These are phyloP conservation scores for Sebastes flavidus DNA, from an alignment of 2,797 vertebrate species.

Conservation along the genomic window DNA sequence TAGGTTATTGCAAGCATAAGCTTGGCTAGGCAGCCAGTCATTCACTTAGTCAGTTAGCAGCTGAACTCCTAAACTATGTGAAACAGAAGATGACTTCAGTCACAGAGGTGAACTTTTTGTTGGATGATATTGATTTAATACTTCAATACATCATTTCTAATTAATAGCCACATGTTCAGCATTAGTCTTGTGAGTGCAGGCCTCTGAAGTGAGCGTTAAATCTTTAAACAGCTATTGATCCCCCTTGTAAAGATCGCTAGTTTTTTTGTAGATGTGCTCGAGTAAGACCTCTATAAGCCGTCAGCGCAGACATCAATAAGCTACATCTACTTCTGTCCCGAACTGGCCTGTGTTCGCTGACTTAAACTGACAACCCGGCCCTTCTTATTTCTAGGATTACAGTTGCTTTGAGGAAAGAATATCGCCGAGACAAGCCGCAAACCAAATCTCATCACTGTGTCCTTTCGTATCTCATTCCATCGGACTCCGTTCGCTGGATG, in stretches of 20 bases:
- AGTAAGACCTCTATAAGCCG: not conserved
- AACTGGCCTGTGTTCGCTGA: not conserved
- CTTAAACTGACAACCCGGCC: not conserved
- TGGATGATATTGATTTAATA: not conserved
- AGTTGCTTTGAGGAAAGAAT: slow-evolving; percentile 11
- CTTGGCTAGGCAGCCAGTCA: slow-evolving; percentile 16
- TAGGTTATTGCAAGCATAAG: slow-evolving; percentile 49
- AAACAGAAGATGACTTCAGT: slow-evolving; percentile 36
- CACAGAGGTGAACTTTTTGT: not conserved
- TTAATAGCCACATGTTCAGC: not conserved
- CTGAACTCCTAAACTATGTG: slow-evolving; percentile 64
- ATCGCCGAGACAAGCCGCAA: not conserved
- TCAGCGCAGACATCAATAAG: slow-evolving; percentile 13
- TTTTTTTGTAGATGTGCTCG: not conserved
- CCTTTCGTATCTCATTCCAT: slow-evolving; percentile 12
- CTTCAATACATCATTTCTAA: not conserved
- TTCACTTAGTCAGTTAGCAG: slow-evolving; percentile 61
- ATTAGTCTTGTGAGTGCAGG: not conserved
- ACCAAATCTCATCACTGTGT: not conserved
- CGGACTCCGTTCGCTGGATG: slow-evolving; percentile 12
- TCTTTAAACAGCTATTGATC: slow-evolving; percentile 44
- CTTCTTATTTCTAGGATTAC: slow-evolving; percentile 20
- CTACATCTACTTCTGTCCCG: slow-evolving; percentile 11
- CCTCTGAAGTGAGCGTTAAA: not conserved
- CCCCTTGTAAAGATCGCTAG: not conserved